Evolutionary conservation across 2,113 vertebrate species (phyloP), one percentile per base, ranked within the genome.

Genomic region (Calypte anna): DNA sequence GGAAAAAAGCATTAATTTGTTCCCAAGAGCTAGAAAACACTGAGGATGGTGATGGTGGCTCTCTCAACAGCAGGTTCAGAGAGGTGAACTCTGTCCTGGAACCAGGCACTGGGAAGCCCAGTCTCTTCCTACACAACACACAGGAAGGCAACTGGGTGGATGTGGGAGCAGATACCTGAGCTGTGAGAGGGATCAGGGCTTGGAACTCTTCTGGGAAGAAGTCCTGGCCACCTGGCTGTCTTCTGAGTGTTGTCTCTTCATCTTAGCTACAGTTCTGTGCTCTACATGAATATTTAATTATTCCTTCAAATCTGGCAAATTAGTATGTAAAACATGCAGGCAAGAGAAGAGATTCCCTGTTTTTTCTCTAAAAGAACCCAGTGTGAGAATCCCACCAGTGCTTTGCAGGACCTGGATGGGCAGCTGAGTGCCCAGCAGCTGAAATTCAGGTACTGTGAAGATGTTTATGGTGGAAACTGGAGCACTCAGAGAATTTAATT

Each of bases 1-100:
- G 31, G 9, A 51, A 64, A 38, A 83, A 77, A 77, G 51, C 30
- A 11, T 21, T 31, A 64, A 14, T 25, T 72, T 20, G 12, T 51
- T 58, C 36, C 43, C 31, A 31, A 11, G 1, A 1, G 18, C 18
- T n/a, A 9, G 11, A 24, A 80, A 48, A 48, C 2, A 2, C 3
- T 33, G 59, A 72, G 44, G 18, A 72, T 30, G 36, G 43, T 7
- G 22, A 6, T 23, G 54, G 53, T 43, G 48, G 68, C 28, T 80
- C 24, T 24, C 14, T 68, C 54, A 54, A 36, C 2, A 2, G 36
- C n/a, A 33, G 30, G 24, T 48, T 68, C 28, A 28, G 2, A 7
- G 14, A 61, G 28, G 19, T 54, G n/a, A 67, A 27, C 8, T 21
- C n/a, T 59, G 19, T 67, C 17, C 46, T 55, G 54, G 38, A 14